phyloP scores from a whole-genome alignment of 2,797 vertebrate species.

The Betta splendens region DNA sequence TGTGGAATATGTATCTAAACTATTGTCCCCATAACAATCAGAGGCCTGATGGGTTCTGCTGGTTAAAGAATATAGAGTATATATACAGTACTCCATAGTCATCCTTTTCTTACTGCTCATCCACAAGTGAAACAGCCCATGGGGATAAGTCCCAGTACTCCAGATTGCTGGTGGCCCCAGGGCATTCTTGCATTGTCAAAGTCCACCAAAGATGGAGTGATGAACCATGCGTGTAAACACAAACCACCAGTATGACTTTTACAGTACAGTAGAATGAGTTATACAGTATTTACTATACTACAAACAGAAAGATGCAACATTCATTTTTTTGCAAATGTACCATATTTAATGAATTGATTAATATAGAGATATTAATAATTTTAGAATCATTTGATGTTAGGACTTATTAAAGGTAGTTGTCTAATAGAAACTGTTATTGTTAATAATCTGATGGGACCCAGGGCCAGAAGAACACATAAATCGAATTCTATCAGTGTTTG shows the following conservation, averaged over 20 bases:
- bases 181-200: conserved; percentile 17
- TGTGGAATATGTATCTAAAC: conserved; percentile 32
- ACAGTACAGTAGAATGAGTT: too few relatives aligned
- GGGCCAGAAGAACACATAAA: conserved; percentile 10
- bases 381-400: too few relatives aligned
- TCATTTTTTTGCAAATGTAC: too few relatives aligned
- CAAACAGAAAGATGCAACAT: too few relatives aligned
- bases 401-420: too few relatives aligned
- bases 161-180: conserved; percentile 21
- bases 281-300: too few relatives aligned
- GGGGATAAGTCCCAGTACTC: conserved; percentile 29
- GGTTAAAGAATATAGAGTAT: too few relatives aligned
- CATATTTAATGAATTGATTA: too few relatives aligned
- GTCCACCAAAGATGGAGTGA: background rate
- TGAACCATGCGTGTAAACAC: background rate
- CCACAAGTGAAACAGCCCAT: conserved; percentile 30
- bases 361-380: too few relatives aligned
- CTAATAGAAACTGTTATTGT: background rate
- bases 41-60: conserved; percentile 16
- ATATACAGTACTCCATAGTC: conserved; percentile 4
- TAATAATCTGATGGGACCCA: background rate
- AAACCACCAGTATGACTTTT: background rate
- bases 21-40: conserved; percentile 31
- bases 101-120: conserved; percentile 25
- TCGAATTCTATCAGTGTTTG: conserved; percentile 10